Evolutionary conservation across 2,888 invertebrate genomes (phyloP), one percentile per base, ranked within the genome.

Genomic region (Crepidodera aurea): DNA sequence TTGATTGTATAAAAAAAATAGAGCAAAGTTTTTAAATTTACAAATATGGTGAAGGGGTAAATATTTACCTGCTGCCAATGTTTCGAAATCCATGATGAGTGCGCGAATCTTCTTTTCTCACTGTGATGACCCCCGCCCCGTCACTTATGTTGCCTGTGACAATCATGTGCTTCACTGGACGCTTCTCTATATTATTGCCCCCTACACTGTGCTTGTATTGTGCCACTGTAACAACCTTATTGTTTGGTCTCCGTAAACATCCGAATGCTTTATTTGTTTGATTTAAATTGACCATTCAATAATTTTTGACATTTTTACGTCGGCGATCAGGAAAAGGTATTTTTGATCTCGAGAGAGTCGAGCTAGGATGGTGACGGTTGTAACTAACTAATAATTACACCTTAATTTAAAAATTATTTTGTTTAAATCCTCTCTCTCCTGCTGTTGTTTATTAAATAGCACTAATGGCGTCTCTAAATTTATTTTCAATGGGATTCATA

Each of bases 21-120:
- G 8, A 12, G n/a, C 8, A 48, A 12, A 48, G 1, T 42, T 54
- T 29, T 27, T 1, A n/a, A 22, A 27, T 13, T 12, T 25, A 12
- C 12, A 25, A 15, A 13, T 25, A 37, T 29, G n/a, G n/a, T n/a
- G 25, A 29, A n/a, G 3, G 62, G 64, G 50, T 57, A 48, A 53
- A 32, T 53, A 74, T 72, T 79, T 76, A 80, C 80, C 80, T 80
- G 78, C 74, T 73, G 78, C 80, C 75, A 81, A 72, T 65, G 79
- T 79, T 75, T 79, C 79, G 74, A 79, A 79, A 69, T 77, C 77
- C 77, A 77, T 77, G 65, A 63, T 74, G 68, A 58, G 55, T 58
- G 51, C 64, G 66, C 64, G 62, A 60, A 61, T 64, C 62, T 68
- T 67, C 64, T 69, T 63, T 66, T 64, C 54, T 60, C 62, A 68